Evolutionary conservation across 2,888 invertebrate genomes (phyloP), one percentile per base, ranked within the genome.

Genomic region (Dolichopus griseipennis): DNA sequence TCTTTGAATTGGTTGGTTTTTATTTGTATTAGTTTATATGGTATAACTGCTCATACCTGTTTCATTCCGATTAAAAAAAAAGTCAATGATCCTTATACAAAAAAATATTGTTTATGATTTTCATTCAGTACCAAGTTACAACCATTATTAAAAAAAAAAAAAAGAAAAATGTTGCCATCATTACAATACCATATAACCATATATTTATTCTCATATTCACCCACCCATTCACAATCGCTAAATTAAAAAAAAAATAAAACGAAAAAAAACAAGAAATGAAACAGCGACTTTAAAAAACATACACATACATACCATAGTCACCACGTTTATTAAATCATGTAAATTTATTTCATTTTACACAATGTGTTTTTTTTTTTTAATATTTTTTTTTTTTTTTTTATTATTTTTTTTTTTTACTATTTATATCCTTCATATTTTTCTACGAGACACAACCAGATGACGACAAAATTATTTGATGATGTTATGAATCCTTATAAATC

Each of bases 401-500:
- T 15, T 43, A 10, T 43, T 43, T 7, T 43, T 10, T 3, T 3
- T 18, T 52, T 52, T 52, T n/a, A 52, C 52, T 52, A 52, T 52
- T 52, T 52, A 52, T 52, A 52, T 52, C 52, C 52, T 52, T 52
- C 52, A 52, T 52, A 52, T 52, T 52, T 27, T 52, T 52, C 52
- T 52, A 15, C 18, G 18, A 52, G 52, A 52, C 52, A 52, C n/a
- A 15, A 52, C 52, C 52, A 52, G 52, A 52, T 52, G 52, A 52
- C 52, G 52, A 52, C 52, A 52, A 52, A 52, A 52, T 52, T 52
- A 52, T 52, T 52, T 52, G 52, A 52, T 52, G 52, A 52, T 52
- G 52, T 52, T 52, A 52, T 52, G 52, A 52, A 52, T 52, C 52
- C 52, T 52, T 52, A 52, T 52, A 52, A 52, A 52, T 52, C 52